These are phyloP conservation scores for Drosophila tsacasi DNA, from an alignment of 1,140 invertebrate genomes.

Conservation along the genomic window DNA sequence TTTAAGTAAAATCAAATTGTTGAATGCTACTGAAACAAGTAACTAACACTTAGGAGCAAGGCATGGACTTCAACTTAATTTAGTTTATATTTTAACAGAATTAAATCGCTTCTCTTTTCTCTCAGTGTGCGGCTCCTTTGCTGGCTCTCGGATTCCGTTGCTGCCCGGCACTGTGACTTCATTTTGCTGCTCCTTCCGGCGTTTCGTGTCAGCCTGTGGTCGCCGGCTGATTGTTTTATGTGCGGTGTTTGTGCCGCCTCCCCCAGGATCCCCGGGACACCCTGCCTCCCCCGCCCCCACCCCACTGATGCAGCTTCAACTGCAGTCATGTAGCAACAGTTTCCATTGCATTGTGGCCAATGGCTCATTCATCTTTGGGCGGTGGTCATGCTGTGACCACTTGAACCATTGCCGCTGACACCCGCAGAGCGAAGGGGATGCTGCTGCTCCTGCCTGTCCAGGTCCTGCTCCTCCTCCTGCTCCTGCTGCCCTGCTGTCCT, in stretches of 20 bases:
- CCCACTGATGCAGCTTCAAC: slow-evolving; percentile 25
- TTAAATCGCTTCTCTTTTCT: not conserved
- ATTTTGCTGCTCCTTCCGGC: slow-evolving; percentile 72
- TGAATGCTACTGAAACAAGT: too few species aligned
- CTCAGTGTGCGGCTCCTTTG: slow-evolving; percentile 11
- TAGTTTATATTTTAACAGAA: not conserved
- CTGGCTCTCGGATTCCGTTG: slow-evolving; percentile 10
- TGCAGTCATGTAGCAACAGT: slow-evolving; percentile 58
- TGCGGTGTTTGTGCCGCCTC: slow-evolving; percentile 64
- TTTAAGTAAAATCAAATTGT: too few species aligned
- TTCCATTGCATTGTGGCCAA: slow-evolving; percentile 61
- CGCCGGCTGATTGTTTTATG: slow-evolving; percentile 77
- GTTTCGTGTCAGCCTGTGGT: slow-evolving; percentile 70
- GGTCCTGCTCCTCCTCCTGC: not conserved
- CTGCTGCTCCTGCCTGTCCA: not conserved
- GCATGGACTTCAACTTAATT: not conserved
- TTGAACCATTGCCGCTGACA: slow-evolving; percentile 69
- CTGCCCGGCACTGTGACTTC: slow-evolving; percentile 57
- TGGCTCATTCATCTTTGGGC: slow-evolving; percentile 76
- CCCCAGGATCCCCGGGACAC: not conserved
- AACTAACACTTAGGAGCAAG: too few species aligned
- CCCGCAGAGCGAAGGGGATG: slow-evolving; percentile 27
- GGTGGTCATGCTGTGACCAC: slow-evolving; percentile 72
- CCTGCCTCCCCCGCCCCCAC: not conserved
- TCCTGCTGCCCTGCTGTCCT: not conserved